phyloP scores from a whole-genome alignment of 2,888 invertebrate species.

The Heliothis peltigera region DNA sequence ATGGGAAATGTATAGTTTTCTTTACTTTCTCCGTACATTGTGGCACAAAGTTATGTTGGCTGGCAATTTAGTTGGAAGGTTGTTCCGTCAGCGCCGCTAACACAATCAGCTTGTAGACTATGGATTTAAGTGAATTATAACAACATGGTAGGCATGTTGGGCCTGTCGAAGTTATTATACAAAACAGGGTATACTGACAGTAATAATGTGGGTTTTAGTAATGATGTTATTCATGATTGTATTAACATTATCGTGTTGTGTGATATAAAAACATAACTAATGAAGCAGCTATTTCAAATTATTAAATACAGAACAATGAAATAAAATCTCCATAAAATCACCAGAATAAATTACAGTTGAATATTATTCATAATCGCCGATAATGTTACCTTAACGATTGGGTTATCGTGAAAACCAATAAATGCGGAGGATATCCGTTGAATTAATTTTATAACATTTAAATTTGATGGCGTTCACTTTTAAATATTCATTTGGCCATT shows the following conservation, averaged over 20 bases:
- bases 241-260: not conserved
- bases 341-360: constrained; percentile 46
- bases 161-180: constrained; percentile 35
- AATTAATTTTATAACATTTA: constrained; percentile 82
- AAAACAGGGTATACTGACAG: constrained; percentile 4
- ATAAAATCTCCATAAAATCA: constrained; percentile 16
- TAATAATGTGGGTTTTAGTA: constrained; percentile 11
- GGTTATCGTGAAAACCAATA: constrained; percentile 67
- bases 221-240: constrained; percentile 4
- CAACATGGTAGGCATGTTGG: constrained; percentile 31
- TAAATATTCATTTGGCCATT: constrained; percentile 84
- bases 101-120: constrained; percentile 38
- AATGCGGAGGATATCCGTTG: constrained; percentile 60
- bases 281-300: not conserved
- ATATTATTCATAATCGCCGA: constrained; percentile 63
- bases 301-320: constrained; percentile 4
- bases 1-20: constrained; percentile 62
- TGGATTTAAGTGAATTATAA: constrained; percentile 51
- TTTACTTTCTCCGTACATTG: constrained; percentile 55
- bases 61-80: constrained; percentile 51
- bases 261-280: not conserved
- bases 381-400: constrained; percentile 63
- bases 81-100: constrained; percentile 44
- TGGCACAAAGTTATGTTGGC: constrained; percentile 41
- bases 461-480: constrained; percentile 76